Evolutionary conservation across 2,113 vertebrate species (phyloP), one percentile per base, ranked within the genome.

Genomic region (Eulemur rufifrons): DNA sequence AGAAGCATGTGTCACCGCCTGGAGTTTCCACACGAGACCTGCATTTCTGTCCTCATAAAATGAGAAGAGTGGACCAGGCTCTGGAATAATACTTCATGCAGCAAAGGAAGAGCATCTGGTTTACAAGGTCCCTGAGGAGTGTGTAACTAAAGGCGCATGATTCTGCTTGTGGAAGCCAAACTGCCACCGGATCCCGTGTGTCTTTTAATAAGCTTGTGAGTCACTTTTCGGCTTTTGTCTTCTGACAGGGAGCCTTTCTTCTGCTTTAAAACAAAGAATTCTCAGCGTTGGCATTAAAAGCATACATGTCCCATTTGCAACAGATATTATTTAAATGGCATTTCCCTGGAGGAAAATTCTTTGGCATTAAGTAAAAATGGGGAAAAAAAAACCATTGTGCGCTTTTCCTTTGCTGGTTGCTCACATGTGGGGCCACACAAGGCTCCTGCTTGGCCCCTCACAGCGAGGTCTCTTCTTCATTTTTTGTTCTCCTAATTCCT

Each of bases 211-310:
- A 86, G 37, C 47, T n/a, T 6, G 1, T 56, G 73, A 95, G 92
- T 97, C 92, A 95, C 34, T 69, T 83, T n/a, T 66, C 89, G 89
- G 91, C 94, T 74, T 97, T 95, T 91, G 45, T 89, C 95, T 93
- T 82, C 83, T 90, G 92, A 90, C 89, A 95, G 95, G 68, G 20
- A 89, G 27, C 0, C 84, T 93, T 88, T 80, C 59, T 95, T 96
- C 66, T 80, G 50, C 95, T 95, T 68, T 84, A 74, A 87, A 95
- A 96, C 76, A 96, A 95, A 96, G 80, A 92, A 80, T 61, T 83
- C 56, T 86, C 52, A 23, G 83, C 42, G 63, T 0, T 80, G 80
- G 54, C n/a, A 37, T 89, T 86, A 93, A 95, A 95, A 74, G 86
- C 52, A 39, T 34, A 87, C 59, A 39, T 80, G 76, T 52, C 17